A percentile compares a stretch with the other conserved stretches of the same genome.
These are phyloP conservation scores for Aelia acuminata DNA, from an alignment of 2,888 invertebrate species.

Conservation along the genomic window DNA sequence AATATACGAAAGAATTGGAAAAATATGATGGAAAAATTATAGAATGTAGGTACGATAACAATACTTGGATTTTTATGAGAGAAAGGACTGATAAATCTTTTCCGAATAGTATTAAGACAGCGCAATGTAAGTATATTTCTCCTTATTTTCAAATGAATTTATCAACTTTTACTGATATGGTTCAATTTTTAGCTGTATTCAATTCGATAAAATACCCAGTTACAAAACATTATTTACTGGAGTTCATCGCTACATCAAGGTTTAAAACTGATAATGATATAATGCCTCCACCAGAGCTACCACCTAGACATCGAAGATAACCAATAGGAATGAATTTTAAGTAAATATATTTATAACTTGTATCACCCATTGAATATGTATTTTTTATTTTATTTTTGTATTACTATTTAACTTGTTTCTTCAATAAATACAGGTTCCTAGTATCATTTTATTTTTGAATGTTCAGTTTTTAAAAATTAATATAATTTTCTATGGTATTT, in stretches of 20 bases:
- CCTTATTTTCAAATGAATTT: not conserved
- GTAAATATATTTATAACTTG: slow-evolving; percentile 25
- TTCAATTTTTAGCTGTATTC: slow-evolving; percentile 79
- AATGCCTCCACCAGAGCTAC: slow-evolving; percentile 78
- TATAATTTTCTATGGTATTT: slow-evolving; percentile 28
- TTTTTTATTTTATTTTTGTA: not conserved
- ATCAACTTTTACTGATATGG: not conserved
- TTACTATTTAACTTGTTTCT: not conserved
- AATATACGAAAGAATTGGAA: slow-evolving; percentile 82
- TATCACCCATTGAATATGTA: not conserved
- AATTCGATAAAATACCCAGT: slow-evolving; percentile 88
- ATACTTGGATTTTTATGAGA: slow-evolving; percentile 93
- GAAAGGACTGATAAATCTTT: slow-evolving; percentile 96
- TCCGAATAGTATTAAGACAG: slow-evolving; percentile 92
- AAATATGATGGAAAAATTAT: slow-evolving; percentile 93
- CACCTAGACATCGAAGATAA: slow-evolving; percentile 33
- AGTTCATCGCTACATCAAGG: slow-evolving; percentile 78
- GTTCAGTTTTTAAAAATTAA: slow-evolving; percentile 18
- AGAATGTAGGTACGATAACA: slow-evolving; percentile 89
- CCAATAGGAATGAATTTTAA: slow-evolving; percentile 37
- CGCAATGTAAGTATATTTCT: slow-evolving; percentile 74
- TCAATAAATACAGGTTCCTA: slow-evolving; percentile 43
- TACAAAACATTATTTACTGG: slow-evolving; percentile 84
- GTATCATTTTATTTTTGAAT: slow-evolving; percentile 17
- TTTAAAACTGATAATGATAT: slow-evolving; percentile 73